These are phyloP conservation scores for Suncus etruscus DNA, from an alignment of 2,113 vertebrate species.

Conservation along the genomic window DNA sequence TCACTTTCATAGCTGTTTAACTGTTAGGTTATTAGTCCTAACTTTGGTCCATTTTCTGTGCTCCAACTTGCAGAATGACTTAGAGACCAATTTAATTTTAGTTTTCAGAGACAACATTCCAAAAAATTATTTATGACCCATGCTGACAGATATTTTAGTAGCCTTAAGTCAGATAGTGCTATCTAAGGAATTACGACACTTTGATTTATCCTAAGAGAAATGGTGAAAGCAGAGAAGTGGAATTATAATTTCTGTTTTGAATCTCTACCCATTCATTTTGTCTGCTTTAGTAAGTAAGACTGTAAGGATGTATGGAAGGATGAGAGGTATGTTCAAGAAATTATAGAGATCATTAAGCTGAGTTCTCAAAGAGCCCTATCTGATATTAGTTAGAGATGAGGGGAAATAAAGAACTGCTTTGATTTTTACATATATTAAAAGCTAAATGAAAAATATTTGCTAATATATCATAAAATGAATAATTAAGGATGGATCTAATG, in stretches of 20 bases:
- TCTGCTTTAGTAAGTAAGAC: neutral
- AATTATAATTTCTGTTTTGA: neutral
- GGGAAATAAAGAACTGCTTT: neutral
- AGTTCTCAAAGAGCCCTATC: neutral
- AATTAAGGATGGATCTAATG: neutral
- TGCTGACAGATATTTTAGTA: neutral
- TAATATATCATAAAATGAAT: conserved; percentile 11
- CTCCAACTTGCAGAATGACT: neutral
- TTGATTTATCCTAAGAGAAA: neutral
- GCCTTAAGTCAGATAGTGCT: neutral
- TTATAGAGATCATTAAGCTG: neutral
- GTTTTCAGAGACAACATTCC: neutral
- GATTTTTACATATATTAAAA: neutral
- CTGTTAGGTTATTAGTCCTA: neutral
- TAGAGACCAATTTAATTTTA: neutral
- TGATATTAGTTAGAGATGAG: neutral
- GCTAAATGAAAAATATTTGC: neutral
- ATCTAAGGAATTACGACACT: neutral
- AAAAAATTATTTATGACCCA: neutral
- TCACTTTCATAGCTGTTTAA: neutral
- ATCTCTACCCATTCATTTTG: neutral
- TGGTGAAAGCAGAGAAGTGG: neutral
- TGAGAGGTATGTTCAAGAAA: neutral
- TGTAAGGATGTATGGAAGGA: neutral
- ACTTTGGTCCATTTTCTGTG: neutral